Conservation (phyloP, 1,140 invertebrate species). For the Phocides pigmalion region DNA sequence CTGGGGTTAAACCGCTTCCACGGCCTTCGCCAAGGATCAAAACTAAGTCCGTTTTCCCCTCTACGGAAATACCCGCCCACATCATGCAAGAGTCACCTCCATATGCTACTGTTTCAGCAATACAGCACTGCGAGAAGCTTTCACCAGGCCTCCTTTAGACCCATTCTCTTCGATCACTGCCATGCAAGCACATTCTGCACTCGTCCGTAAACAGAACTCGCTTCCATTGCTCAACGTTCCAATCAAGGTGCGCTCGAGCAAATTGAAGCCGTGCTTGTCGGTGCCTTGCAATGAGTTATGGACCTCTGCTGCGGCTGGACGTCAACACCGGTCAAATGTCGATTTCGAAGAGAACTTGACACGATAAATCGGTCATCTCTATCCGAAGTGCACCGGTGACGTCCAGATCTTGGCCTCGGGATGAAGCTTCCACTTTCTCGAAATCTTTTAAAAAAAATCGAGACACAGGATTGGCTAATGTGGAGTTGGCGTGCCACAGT, state of each 20-base stretch:
- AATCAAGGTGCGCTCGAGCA: conserved; percentile 10
- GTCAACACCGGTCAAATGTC: conserved; percentile 5
- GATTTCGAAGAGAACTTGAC: conserved; percentile 3
- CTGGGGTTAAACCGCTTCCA: conserved; percentile 17
- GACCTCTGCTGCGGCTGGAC: conserved; percentile 2
- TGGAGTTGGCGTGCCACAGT: too few species aligned
- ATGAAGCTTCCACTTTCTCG: too few species aligned
- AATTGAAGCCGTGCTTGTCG: conserved; percentile 14
- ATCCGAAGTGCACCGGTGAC: not conserved
- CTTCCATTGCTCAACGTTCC: conserved; percentile 15
- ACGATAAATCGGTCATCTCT: conserved; percentile 26
- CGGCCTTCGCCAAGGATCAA: conserved; percentile 12
- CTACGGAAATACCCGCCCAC: conserved; percentile 19
- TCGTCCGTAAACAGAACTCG: conserved; percentile 29
- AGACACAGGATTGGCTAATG: too few species aligned
- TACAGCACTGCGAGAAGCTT: conserved; percentile 45
- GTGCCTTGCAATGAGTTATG: not conserved
- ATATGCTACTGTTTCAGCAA: conserved; percentile 42
- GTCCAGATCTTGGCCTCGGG: too few species aligned
- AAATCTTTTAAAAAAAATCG: too few species aligned
- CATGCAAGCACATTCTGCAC: conserved; percentile 22
- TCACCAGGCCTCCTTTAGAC: conserved; percentile 48
- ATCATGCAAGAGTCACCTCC: conserved; percentile 34
- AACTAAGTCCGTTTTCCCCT: conserved; percentile 15
- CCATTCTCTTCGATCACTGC: conserved; percentile 25